Conservation (phyloP, 2,888 invertebrate species). For the Timandra comae region DNA sequence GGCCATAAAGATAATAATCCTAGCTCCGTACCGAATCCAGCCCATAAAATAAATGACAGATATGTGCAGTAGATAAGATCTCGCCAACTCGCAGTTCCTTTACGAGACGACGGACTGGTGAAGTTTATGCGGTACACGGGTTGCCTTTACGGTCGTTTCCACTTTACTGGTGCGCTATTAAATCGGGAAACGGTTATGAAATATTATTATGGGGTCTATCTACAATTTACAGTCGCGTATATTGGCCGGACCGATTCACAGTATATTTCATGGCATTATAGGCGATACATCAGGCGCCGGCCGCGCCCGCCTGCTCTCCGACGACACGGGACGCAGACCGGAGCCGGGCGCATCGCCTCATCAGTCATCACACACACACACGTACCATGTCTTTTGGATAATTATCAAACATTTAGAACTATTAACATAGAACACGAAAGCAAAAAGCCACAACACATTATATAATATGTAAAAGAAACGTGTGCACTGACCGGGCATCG, state of each 20-base stretch:
- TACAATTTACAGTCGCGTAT: slow-evolving; percentile 9
- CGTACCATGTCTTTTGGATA: no score
- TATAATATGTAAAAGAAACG: no score
- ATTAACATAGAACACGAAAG: no score
- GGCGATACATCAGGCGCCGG: slow-evolving; percentile 4
- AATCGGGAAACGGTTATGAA: slow-evolving; percentile 18
- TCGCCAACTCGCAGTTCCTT: slow-evolving; percentile 36
- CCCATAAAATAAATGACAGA: slow-evolving; percentile 38
- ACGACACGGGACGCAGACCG: background rate
- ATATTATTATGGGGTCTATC: slow-evolving; percentile 17
- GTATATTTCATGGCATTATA: slow-evolving; percentile 5
- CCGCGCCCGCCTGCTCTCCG: background rate
- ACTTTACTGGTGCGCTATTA: slow-evolving; percentile 21
- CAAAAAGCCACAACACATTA: no score
- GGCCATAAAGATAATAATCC: no score
- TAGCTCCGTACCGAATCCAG: no score
- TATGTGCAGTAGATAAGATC: slow-evolving; percentile 36
- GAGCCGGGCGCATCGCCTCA: no score
- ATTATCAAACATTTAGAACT: no score
- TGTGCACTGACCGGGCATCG: slow-evolving; percentile 33
- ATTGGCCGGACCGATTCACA: slow-evolving; percentile 5
- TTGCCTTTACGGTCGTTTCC: slow-evolving; percentile 32
- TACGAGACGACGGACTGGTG: slow-evolving; percentile 22
- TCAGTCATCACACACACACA: no score
- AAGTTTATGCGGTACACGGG: slow-evolving; percentile 28